Evolutionary conservation across 2,113 vertebrate genomes (phyloP).

Genomic region (Plecturocebus donacophilus): DNA sequence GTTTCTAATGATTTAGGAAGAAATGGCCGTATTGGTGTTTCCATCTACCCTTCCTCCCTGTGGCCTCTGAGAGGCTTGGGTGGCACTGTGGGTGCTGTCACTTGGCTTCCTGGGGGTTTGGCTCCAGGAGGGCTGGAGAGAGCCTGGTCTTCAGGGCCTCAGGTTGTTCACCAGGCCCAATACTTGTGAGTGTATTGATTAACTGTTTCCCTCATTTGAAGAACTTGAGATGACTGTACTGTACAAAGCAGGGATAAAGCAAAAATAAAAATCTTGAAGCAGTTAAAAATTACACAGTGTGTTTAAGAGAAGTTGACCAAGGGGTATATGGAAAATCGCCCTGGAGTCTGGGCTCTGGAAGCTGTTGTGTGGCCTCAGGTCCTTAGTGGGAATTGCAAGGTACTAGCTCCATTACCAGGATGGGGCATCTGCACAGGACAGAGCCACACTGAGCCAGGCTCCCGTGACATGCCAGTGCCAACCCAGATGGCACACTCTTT

Average conservation of each 20-base stretch:
- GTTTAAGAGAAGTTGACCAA: accelerated
- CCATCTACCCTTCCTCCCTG: accelerated
- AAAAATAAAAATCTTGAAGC: not conserved
- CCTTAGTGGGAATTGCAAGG: too few relatives aligned
- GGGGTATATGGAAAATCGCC: not conserved
- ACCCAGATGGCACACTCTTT: not conserved
- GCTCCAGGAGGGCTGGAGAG: not conserved
- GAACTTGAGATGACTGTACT: not conserved
- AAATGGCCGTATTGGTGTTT: accelerated
- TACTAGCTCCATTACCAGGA: too few relatives aligned
- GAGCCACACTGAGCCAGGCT: not conserved
- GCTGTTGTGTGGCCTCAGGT: too few relatives aligned
- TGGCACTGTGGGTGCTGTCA: accelerated
- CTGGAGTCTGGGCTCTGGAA: too few relatives aligned
- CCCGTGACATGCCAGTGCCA: not conserved
- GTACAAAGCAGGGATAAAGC: too few relatives aligned
- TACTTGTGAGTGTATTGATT: accelerated
- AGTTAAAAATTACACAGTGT: accelerated
- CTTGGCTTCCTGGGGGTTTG: not conserved
- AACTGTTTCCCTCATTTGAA: not conserved
- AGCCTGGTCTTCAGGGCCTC: not conserved
- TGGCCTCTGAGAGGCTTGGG: not conserved
- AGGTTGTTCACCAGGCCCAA: not conserved
- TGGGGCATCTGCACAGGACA: not conserved
- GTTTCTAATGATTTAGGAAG: not conserved